Conservation (phyloP, 2,113 vertebrate genomes). For the Bujurquina vittata region DNA sequence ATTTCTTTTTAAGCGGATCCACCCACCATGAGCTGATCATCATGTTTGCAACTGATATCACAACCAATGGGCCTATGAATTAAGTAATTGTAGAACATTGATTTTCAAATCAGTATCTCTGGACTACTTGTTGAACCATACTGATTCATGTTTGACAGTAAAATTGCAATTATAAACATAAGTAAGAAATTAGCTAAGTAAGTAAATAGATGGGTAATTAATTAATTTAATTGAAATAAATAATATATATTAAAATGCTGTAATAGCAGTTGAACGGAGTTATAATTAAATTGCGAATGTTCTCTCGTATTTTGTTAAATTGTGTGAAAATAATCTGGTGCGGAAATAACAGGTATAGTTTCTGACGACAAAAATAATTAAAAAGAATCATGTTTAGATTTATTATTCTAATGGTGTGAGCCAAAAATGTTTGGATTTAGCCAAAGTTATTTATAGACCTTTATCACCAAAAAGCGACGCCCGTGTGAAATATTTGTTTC, state of each 20-base stretch:
- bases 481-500: background rate
- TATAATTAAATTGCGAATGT: background rate
- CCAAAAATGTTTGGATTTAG: background rate
- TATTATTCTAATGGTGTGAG: background rate
- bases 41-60: constrained; percentile 13
- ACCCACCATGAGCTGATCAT: background rate
- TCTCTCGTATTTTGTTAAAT: background rate
- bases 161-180: background rate
- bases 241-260: background rate
- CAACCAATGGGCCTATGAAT: background rate
- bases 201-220: background rate
- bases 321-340: too few relatives aligned
- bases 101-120: constrained; percentile 18
- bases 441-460: constrained; percentile 5
- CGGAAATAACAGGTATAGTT: background rate
- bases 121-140: background rate
- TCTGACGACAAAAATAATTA: too few relatives aligned
- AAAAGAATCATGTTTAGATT: background rate
- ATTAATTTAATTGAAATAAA: background rate
- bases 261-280: background rate
- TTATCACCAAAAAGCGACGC: background rate
- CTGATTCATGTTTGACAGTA: background rate
- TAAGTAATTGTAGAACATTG: constrained; percentile 4
- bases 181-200: background rate
- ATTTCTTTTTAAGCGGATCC: background rate